Evolutionary conservation across 2,888 invertebrate genomes (phyloP).

Genomic region (Eupithecia dodoneata): DNA sequence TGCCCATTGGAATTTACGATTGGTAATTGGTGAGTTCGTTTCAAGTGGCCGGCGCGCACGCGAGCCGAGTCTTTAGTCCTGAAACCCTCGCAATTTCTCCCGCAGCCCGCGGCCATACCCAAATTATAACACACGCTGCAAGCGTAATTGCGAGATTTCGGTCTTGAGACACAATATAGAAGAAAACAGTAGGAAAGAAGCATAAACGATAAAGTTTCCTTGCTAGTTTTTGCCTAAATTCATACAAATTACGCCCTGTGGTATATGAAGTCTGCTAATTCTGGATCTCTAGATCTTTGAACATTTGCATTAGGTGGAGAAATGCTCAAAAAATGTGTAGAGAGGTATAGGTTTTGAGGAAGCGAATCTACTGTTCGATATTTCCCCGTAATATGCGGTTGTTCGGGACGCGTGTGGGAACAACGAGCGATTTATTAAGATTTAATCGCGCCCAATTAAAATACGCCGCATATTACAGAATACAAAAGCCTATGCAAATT

Average conservation of each 20-base stretch:
- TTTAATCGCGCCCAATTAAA: conserved; percentile 81
- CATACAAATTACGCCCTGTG: background rate
- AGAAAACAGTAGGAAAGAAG: conserved; percentile 15
- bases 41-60: conserved; percentile 67
- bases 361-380: conserved; percentile 15
- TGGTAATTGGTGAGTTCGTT: conserved; percentile 78
- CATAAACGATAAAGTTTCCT: background rate
- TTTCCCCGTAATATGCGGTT: conserved; percentile 23
- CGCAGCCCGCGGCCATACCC: conserved; percentile 70
- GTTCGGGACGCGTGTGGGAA: conserved; percentile 68
- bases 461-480: conserved; percentile 73
- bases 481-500: conserved; percentile 74
- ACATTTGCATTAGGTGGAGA: background rate
- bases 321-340: background rate
- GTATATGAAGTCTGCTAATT: background rate
- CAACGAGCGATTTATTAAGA: conserved; percentile 79
- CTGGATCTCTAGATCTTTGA: background rate
- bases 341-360: background rate
- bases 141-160: conserved; percentile 72
- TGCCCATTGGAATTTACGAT: conserved; percentile 71
- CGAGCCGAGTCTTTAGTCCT: conserved; percentile 62
- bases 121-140: conserved; percentile 75
- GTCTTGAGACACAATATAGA: conserved; percentile 41
- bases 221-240: background rate
- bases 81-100: conserved; percentile 72